Evolutionary conservation across 1,140 invertebrate species (phyloP), one percentile per base, ranked within the genome.

Genomic region (Cyclargus thomasi): DNA sequence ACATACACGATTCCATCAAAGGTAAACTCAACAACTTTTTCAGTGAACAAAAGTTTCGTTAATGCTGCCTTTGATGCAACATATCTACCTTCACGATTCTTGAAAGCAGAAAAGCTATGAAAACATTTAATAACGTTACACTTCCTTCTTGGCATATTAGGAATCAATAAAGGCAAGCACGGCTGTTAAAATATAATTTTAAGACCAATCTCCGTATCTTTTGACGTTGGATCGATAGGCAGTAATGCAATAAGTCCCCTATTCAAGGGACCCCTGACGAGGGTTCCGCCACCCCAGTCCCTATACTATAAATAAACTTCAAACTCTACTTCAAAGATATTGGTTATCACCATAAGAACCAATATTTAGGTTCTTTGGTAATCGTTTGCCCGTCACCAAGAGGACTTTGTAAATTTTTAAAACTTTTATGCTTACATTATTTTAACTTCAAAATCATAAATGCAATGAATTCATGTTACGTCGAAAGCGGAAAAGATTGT

Each of bases 161-260:
- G 14, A 47, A 47, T 47, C 39, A 47, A 47, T 47, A 47, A 47
- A 16, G 39, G 0, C 29, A 29, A 47, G 14, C 14, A 47, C 3
- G 14, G 39, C 39, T 47, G 39, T 47, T 47, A 47, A 29, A 47
- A 47, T 47, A 47, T 47, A 47, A 47, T 47, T 47, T 47, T 47
- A 16, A 47, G 39, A 47, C 39, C 39, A 47, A 47, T 47, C 39
- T 47, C 39, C 39, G 39, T 20, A 59, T 59, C 55, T 59, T 35
- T 67, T 59, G 23, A 20, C 55, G 18, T 8, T 7, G 20, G 18
- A 59, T 20, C 55, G 55, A 59, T 59, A 18, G 64, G 53, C 53
- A 36, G 64, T 77, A 77, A 76, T 76, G 74, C 70, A 76, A 76
- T 76, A 76, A 76, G 47, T 57, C 64, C 74, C 67, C 71, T 68